Base-by-base conservation (phyloP, 2,113 vertebrate genomes). In the Corythornis vintsioides region DNA sequence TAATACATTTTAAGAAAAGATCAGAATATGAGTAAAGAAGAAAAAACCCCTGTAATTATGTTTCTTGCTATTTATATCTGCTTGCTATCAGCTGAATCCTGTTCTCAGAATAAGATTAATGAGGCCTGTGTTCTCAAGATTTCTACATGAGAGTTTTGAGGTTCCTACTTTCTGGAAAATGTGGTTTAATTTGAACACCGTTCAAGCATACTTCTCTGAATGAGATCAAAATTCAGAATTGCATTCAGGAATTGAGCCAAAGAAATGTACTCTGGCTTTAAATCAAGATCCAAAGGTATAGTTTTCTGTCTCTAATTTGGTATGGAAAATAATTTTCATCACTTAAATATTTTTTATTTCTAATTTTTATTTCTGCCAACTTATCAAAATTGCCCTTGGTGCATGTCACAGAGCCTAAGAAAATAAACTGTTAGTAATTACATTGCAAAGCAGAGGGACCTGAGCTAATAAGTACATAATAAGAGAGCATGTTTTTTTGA, bases 61-160 rank as follows among this genome's bases (percentile, higher is more conserved):
- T 89, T 80, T 70, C 64, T 83, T 88, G 20, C 16, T 80, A 12
- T 77, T 88, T 88, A 2, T 66, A 45, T 70, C 64, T 86, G 19
- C 42, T 69, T 50, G 7, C 16, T 70, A 8, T 83, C 18, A 74
- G 38, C 19, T n/a, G 45, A 61, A 79, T 76, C 25, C 28, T 77
- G 14, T 8, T 73, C 40, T 86, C 38, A 66, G 61, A 38, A 28
- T 47, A 78, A 71, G 45, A 40, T 45, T 83, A 57, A 55, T 38
- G 74, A 83, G 25, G 14, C 28, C 43, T 81, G 6, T 70, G 7
- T 31, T 80, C 64, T 91, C 33, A 55, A 59, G 4, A 50, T 80
- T 90, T 66, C 29, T 50, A 50, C 3, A 10, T 0, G 0, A 11
- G 16, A 63, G 1, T 55, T 15, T 79, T 69, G 59, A 53, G 33